Conservation (phyloP, 2,797 vertebrate species). For the Rhodeus uyekii region DNA sequence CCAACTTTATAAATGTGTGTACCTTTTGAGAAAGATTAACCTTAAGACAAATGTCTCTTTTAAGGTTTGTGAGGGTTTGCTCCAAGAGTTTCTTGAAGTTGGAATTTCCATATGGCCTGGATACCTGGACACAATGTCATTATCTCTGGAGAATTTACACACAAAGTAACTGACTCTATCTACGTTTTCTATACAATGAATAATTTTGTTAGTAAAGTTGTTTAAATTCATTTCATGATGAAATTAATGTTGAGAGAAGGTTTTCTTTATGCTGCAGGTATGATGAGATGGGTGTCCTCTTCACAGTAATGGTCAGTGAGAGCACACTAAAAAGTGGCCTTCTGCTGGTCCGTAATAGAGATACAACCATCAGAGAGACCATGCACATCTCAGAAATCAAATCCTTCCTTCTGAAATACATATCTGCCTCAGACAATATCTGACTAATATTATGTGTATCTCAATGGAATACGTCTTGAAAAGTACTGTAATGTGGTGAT, state of each 20-base stretch:
- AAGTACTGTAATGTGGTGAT: background rate
- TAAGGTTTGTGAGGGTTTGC: constrained; percentile 91
- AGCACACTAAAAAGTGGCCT: constrained; percentile 89
- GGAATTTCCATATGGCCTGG: constrained; percentile 91
- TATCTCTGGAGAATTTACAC: constrained; percentile 85
- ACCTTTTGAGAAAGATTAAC: background rate
- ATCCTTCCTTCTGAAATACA: constrained; percentile 84
- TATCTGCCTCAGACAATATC: constrained; percentile 78
- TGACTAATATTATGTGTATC: constrained; percentile 55
- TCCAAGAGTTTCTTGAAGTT: constrained; percentile 83
- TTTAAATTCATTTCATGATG: no score
- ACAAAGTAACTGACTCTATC: constrained; percentile 65
- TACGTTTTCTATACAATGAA: background rate
- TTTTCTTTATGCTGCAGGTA: constrained; percentile 76
- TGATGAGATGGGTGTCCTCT: constrained; percentile 95
- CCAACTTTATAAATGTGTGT: background rate
- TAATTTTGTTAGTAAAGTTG: background rate
- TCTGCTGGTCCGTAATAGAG: constrained; percentile 87
- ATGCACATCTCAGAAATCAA: constrained; percentile 92
- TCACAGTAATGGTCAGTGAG: constrained; percentile 84
- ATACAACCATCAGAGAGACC: constrained; percentile 92
- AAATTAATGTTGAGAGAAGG: background rate
- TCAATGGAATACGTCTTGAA: background rate
- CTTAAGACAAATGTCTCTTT: background rate
- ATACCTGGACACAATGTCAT: constrained; percentile 82